A percentile compares a stretch with the other conserved stretches of the same genome.
Conservation (phyloP, 2,113 vertebrate genomes). For the Thinocorus orbignyianus region DNA sequence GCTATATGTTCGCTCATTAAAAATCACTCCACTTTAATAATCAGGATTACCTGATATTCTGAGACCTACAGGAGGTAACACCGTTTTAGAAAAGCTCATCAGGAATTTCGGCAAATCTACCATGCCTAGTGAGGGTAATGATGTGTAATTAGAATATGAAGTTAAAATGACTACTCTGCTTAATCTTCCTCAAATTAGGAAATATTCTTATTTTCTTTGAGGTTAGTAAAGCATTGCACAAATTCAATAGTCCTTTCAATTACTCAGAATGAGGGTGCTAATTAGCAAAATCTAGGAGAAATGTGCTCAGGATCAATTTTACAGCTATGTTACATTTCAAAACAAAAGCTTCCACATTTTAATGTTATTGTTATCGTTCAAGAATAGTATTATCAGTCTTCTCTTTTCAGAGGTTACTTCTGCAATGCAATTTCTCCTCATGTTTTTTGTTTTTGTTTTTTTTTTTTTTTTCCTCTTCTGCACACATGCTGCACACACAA, state of each 20-base stretch:
- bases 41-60: constrained; percentile 46
- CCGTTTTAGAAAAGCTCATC: background rate
- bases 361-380: background rate
- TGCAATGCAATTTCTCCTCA: background rate
- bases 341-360: background rate
- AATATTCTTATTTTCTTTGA: background rate
- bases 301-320: background rate
- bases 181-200: background rate
- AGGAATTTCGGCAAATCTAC: background rate
- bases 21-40: constrained; percentile 2
- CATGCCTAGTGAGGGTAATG: background rate
- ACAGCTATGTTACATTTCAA: background rate
- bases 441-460: background rate
- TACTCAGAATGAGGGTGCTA: background rate
- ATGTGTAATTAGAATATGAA: background rate
- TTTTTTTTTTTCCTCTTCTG: background rate
- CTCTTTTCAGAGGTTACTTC: background rate
- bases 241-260: background rate
- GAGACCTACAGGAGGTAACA: constrained; percentile 10
- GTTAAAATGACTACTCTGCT: background rate
- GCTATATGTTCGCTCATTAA: constrained; percentile 12
- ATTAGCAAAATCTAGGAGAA: background rate
- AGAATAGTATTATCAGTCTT: background rate
- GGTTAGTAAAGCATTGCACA: background rate
- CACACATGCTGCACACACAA: background rate